Evolutionary conservation across 2,888 invertebrate species (phyloP).

Genomic region (Sisyra nigra): DNA sequence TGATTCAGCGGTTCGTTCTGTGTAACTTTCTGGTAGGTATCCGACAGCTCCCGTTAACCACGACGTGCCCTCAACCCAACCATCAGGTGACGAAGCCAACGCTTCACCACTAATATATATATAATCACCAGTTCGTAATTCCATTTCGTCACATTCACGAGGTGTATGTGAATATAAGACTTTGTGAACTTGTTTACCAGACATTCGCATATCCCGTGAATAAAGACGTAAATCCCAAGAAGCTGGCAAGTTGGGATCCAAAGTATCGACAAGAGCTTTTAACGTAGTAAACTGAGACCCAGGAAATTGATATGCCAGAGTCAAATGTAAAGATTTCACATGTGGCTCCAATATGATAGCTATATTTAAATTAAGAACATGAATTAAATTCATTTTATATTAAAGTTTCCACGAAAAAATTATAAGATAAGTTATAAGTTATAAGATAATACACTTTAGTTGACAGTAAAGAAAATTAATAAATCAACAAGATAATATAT

Average conservation of each 20-base stretch:
- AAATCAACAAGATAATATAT: too few relatives aligned
- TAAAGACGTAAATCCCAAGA: constrained; percentile 79
- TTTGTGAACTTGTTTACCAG: constrained; percentile 58
- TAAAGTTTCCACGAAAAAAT: neutral
- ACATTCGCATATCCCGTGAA: constrained; percentile 65
- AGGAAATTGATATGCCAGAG: constrained; percentile 78
- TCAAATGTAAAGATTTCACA: constrained; percentile 73
- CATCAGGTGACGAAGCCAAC: constrained; percentile 56
- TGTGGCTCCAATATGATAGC: constrained; percentile 63
- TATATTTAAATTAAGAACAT: constrained; percentile 18
- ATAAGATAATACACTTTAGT: too few relatives aligned
- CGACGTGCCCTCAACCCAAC: constrained; percentile 76
- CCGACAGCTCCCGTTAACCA: constrained; percentile 71
- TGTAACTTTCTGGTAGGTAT: constrained; percentile 66
- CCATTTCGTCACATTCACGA: constrained; percentile 67
- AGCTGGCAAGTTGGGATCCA: constrained; percentile 47
- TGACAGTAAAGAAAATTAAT: too few relatives aligned
- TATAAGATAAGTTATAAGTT: neutral
- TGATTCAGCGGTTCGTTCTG: constrained; percentile 70
- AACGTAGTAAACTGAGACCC: constrained; percentile 51
- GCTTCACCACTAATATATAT: constrained; percentile 66
- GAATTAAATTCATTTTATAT: constrained; percentile 2
- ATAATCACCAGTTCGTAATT: constrained; percentile 71
- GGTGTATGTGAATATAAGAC: constrained; percentile 65
- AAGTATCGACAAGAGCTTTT: constrained; percentile 53